A percentile compares a stretch with the other conserved stretches of the same genome.
Evolutionary conservation across 2,888 invertebrate species (phyloP).

Genomic region (Invenusta paracnida): DNA sequence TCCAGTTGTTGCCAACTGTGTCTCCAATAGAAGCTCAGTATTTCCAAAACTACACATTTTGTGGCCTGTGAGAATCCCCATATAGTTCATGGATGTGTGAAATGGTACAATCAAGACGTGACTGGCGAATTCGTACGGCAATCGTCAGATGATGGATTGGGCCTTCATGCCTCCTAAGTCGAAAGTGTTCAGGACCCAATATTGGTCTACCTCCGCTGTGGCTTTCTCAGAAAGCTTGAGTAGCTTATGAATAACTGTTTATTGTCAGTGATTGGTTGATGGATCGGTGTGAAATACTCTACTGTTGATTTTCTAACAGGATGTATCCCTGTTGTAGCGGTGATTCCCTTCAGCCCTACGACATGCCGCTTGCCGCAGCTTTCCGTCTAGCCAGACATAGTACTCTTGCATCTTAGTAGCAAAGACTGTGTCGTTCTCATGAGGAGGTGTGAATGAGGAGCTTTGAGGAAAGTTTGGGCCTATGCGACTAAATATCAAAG

Average conservation of each 20-base stretch:
- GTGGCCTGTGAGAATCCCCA: not conserved
- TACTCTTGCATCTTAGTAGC: not conserved
- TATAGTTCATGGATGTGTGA: conserved; percentile 44
- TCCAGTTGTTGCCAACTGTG: conserved; percentile 6
- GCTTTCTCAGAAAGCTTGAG: conserved; percentile 41
- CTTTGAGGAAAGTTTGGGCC: not conserved
- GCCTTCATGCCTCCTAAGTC: conserved; percentile 45
- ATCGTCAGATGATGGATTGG: conserved; percentile 46
- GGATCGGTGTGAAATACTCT: not conserved
- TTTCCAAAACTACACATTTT: too few relatives aligned
- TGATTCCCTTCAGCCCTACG: not conserved
- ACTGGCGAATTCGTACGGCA: conserved; percentile 40
- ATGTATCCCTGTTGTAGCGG: not conserved
- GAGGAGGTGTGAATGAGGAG: not conserved
- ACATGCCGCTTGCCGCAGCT: not conserved
- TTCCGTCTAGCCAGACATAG: not conserved
- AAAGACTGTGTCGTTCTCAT: not conserved
- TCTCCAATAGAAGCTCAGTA: too few relatives aligned
- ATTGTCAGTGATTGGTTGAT: not conserved
- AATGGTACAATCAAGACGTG: conserved; percentile 46
- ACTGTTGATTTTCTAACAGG: not conserved
- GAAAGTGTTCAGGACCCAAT: conserved; percentile 40
- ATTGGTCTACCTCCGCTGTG: conserved; percentile 40
- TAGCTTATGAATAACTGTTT: not conserved
- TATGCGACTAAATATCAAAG: not conserved